A percentile compares a stretch with the other conserved stretches of the same genome.
These are phyloP conservation scores for Poeciliopsis presidionis DNA, from an alignment of 2,797 vertebrate genomes.

Conservation along the genomic window DNA sequence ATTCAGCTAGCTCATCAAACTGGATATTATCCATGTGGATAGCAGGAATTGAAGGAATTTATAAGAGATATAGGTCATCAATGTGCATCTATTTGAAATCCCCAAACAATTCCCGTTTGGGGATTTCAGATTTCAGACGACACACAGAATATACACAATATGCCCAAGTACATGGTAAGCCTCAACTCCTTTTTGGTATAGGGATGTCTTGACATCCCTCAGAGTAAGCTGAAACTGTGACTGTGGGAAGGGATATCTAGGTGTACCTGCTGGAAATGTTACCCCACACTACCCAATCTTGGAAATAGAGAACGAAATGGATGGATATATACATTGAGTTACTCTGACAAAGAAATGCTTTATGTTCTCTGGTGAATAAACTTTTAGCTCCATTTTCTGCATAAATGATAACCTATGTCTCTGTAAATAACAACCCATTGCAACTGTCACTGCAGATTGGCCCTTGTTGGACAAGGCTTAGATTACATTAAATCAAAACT, in stretches of 20 bases:
- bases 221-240: neutral
- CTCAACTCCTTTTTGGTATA: neutral
- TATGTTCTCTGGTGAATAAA: neutral
- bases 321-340: neutral
- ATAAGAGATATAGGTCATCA: too few relatives aligned
- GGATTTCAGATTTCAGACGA: too few relatives aligned
- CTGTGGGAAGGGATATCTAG: neutral
- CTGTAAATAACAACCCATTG: neutral
- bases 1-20: too few relatives aligned
- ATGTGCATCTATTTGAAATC: too few relatives aligned
- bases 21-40: too few relatives aligned
- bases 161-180: too few relatives aligned
- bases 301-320: neutral
- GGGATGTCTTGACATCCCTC: neutral
- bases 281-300: neutral
- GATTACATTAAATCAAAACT: neutral
- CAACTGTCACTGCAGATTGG: neutral
- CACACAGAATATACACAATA: too few relatives aligned
- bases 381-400: neutral
- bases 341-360: neutral
- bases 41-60: too few relatives aligned
- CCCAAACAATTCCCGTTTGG: too few relatives aligned
- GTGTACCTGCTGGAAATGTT: neutral
- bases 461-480: neutral
- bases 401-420: neutral